Conservation (phyloP, 2,113 vertebrate genomes). For the Progne subis region DNA sequence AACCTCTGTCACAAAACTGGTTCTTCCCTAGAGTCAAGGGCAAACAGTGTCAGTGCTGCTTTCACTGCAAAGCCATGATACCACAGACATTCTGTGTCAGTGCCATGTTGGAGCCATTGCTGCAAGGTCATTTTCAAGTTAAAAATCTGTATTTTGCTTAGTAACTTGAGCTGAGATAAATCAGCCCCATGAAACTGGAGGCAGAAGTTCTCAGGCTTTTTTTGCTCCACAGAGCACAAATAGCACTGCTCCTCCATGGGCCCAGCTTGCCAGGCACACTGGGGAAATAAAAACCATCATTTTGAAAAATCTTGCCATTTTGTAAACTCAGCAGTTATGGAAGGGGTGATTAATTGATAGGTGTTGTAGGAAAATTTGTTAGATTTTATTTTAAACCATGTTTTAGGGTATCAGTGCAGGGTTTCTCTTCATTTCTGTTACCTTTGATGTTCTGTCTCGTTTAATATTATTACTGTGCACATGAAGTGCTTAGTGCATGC, state of each 20-base stretch:
- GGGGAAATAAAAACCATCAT: neutral
- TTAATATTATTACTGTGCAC: neutral
- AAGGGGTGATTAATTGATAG: neutral
- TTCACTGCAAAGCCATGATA: neutral
- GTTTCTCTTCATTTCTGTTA: neutral
- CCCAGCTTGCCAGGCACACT: neutral
- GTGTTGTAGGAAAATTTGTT: neutral
- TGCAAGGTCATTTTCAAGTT: neutral
- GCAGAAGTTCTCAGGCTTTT: neutral
- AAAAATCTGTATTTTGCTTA: neutral
- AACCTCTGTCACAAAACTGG: neutral
- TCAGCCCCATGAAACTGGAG: neutral
- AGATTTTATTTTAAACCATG: neutral
- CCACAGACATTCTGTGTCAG: rapidly evolving
- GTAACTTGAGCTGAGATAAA: neutral
- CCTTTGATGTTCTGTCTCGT: neutral
- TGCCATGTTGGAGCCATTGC: neutral
- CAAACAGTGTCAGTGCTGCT: neutral
- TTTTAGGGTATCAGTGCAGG: neutral
- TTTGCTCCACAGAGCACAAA: neutral
- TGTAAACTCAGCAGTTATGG: neutral
- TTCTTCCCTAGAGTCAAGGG: neutral
- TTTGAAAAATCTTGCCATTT: neutral
- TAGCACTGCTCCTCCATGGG: rapidly evolving
- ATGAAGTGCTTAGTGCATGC: neutral